Evolutionary conservation across 2,797 vertebrate genomes (phyloP).

Genomic region (Spinus olivaceus): DNA sequence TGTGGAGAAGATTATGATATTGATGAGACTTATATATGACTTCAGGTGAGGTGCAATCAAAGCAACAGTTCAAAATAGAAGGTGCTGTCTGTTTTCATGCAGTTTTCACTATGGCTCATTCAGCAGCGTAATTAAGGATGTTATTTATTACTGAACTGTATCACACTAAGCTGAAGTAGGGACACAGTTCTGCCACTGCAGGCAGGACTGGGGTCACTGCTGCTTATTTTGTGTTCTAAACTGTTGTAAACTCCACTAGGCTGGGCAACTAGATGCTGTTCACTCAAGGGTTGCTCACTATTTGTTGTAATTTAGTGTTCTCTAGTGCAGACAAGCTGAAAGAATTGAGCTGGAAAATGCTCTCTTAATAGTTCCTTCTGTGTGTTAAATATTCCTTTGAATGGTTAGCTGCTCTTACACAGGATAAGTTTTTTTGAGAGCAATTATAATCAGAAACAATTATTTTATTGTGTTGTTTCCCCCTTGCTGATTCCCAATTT

Average conservation of each 20-base stretch:
- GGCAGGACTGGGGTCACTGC: neutral
- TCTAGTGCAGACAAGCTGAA: constrained; percentile 10
- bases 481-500: neutral
- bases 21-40: constrained; percentile 51
- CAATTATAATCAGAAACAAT: constrained; percentile 9
- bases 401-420: neutral
- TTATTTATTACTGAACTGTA: constrained; percentile 30
- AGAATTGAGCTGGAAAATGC: constrained; percentile 29
- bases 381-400: constrained; percentile 40
- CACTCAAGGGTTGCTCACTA: neutral
- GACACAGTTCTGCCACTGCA: neutral
- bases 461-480: neutral
- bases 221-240: neutral
- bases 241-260: neutral
- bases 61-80: constrained; percentile 22
- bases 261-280: neutral
- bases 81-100: constrained; percentile 24
- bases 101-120: constrained; percentile 11
- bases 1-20: constrained; percentile 66
- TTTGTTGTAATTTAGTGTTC: constrained; percentile 17
- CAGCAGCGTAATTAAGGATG: constrained; percentile 15
- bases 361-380: constrained; percentile 31
- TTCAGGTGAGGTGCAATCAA: constrained; percentile 56
- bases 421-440: neutral
- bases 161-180: neutral